Percentiles rank a stretch among this genome's conserved stretches.
Evolutionary conservation across 2,797 vertebrate genomes (phyloP).

Genomic region (Babyrousa celebensis): DNA sequence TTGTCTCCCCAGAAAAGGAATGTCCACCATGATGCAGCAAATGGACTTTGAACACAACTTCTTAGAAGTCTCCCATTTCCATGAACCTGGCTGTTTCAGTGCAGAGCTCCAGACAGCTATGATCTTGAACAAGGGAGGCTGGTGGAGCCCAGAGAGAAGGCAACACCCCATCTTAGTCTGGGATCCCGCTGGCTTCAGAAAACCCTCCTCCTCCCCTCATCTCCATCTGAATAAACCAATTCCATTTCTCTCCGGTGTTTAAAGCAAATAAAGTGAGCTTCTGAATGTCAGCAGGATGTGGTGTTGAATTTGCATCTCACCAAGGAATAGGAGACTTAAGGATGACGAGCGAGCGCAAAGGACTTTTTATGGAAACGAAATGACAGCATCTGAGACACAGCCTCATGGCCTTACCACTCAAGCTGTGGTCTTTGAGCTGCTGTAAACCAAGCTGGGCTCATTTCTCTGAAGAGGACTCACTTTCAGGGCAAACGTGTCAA

Average conservation of each 20-base stretch:
- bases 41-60: not conserved
- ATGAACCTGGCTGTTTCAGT: conserved; percentile 50
- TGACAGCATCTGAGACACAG: conserved; percentile 49
- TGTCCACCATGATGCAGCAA: not conserved
- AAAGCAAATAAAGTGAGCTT: conserved; percentile 79
- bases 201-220: conserved; percentile 75
- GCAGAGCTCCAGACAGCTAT: conserved; percentile 74
- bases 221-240: conserved; percentile 79
- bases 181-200: conserved; percentile 83
- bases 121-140: conserved; percentile 74
- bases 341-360: conserved; percentile 41
- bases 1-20: not conserved
- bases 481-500: not conserved
- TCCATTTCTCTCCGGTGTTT: conserved; percentile 71
- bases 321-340: conserved; percentile 72
- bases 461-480: conserved; percentile 24
- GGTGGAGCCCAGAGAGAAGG: conserved; percentile 69
- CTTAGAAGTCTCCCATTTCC: not conserved
- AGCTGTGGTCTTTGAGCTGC: conserved; percentile 74
- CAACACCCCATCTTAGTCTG: conserved; percentile 72
- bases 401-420: not conserved
- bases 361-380: conserved; percentile 72
- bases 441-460: not conserved
- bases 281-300: conserved; percentile 67
- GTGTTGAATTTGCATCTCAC: conserved; percentile 83